Evolutionary conservation across 2,113 vertebrate species (phyloP), one percentile per base, ranked within the genome.

Genomic region (Ceyx margarethae): DNA sequence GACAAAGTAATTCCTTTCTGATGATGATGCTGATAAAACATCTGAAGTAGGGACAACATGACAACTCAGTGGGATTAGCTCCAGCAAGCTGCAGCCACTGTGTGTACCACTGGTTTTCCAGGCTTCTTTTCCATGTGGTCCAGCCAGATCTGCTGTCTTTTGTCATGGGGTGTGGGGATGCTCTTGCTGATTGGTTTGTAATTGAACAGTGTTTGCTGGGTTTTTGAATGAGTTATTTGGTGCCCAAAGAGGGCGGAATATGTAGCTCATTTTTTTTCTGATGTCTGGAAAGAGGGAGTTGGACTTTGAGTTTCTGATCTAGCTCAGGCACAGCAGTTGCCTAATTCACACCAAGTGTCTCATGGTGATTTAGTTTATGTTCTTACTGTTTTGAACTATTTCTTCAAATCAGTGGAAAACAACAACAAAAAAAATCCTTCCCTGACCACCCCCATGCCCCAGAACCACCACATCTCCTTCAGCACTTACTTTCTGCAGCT

Each of bases 1-100:
- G 53, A 62, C 62, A 48, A 87, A 90, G 75, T 75, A 62, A 13
- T 71, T 85, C 71, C 57, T 76, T 90, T 20, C 57, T 61, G 80
- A 53, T 57, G 87, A 21, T 1, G 13, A 11, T 40, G 79, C 71
- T n/a, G 56, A 65, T 89, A 56, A 88, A 79, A 26, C 67, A 61
- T 74, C 71, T 13, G 15, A 78, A 75, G 71, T 17, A 53, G 87
- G 83, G 68, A 46, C 40, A 28, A 15, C 3, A 3, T 3, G 42
- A 56, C 1, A 8, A 16, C 22, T 43, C 5, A 2, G 20, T 57
- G 54, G 56, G 16, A 15, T 42, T 61, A 11, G 37, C 56, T 54
- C 22, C 42, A 54, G 58, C 0, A 21, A 81, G 26, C 64, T 43
- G 76, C 13, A 62, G 45, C 66, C 9, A 1, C 79, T 16, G 19